Percentiles rank a stretch among this genome's conserved stretches.
phyloP scores from a whole-genome alignment of 2,113 vertebrate genomes.

The Eublepharis macularius region DNA sequence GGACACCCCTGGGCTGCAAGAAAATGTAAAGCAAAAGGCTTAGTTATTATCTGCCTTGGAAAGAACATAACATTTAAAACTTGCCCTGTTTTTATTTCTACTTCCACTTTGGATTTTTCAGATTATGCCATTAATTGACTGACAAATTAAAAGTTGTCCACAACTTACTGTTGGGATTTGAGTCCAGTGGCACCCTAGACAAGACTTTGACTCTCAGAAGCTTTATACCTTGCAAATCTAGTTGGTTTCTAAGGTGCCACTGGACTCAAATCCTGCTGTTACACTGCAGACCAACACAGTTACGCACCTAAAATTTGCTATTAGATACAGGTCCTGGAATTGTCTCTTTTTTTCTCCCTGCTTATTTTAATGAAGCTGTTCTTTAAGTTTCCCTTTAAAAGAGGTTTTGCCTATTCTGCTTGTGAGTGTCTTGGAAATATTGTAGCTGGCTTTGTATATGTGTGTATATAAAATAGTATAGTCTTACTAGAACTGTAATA shows the following conservation, averaged over 20 bases:
- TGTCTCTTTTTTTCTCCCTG: neutral
- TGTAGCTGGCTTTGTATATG: neutral
- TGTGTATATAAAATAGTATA: neutral
- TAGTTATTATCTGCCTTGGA: neutral
- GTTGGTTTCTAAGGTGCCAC: too few species aligned
- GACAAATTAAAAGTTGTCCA: neutral
- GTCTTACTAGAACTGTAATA: neutral
- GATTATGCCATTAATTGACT: neutral
- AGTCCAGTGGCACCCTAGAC: too few species aligned
- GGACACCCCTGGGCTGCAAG: neutral
- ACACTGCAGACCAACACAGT: too few species aligned
- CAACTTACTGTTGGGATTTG: too few species aligned
- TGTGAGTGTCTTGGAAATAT: neutral
- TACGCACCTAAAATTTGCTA: too few species aligned
- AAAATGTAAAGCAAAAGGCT: neutral
- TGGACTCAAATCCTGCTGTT: too few species aligned
- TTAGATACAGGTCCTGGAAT: neutral
- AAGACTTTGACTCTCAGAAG: too few species aligned
- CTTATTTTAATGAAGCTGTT: neutral
- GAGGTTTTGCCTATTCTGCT: too few species aligned
- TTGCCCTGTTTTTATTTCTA: neutral
- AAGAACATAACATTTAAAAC: neutral
- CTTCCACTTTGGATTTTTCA: neutral
- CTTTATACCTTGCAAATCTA: too few species aligned
- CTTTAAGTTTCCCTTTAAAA: neutral